Evolutionary conservation across 2,113 vertebrate genomes (phyloP).

Genomic region (Tragelaphus buxtoni): DNA sequence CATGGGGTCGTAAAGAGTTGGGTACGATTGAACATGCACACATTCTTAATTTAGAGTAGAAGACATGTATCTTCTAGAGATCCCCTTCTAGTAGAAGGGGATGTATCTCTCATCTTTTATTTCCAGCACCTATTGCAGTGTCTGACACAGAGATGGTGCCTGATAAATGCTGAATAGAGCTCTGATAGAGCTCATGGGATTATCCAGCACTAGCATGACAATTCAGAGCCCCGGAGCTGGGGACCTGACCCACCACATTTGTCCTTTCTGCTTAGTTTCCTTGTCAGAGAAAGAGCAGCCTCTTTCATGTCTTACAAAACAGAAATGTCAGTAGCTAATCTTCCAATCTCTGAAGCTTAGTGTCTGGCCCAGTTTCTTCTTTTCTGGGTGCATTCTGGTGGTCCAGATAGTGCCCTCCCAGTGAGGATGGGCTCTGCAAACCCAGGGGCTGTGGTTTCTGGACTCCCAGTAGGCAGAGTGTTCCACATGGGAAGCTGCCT

Average conservation of each 20-base stretch:
- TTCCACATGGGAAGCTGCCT: background rate
- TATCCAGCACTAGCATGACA: background rate
- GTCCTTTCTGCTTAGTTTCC: background rate
- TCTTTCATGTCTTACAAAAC: background rate
- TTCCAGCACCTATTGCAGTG: background rate
- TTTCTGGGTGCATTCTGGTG: background rate
- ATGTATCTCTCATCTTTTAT: background rate
- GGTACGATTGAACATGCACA: background rate
- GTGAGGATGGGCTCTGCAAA: background rate
- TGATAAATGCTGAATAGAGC: background rate
- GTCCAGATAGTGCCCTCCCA: background rate
- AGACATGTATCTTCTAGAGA: background rate
- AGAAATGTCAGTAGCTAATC: background rate
- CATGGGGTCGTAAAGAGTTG: background rate
- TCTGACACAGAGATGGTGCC: background rate
- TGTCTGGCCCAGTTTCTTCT: background rate
- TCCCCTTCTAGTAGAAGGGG: background rate
- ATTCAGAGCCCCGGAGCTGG: background rate
- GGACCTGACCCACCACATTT: background rate
- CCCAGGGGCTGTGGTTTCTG: background rate
- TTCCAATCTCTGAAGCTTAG: background rate
- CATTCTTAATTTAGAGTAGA: background rate
- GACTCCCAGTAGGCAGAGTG: background rate
- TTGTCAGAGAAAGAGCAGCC: background rate
- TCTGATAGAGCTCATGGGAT: background rate